Base-by-base conservation (phyloP, 2,797 vertebrate genomes). In the Bovichtus diacanthus region DNA sequence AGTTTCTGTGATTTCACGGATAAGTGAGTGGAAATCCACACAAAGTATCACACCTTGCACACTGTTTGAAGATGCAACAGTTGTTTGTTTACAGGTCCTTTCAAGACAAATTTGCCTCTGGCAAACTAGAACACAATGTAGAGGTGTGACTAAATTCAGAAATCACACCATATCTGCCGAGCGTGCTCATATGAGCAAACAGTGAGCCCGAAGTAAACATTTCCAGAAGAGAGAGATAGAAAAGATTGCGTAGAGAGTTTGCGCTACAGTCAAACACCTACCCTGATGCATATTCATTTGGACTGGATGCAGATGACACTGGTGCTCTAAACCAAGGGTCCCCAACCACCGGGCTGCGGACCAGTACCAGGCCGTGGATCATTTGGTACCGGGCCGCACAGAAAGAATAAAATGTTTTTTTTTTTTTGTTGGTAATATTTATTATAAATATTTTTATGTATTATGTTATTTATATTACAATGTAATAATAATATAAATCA, bases 1-100 rank as follows among this genome's bases (percentile, higher is more conserved):
- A 23, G 54, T 71, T 81, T 71, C 74, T 81, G 65, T 59, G 54
- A 86, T 85, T 87, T 89, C 77, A 82, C 82, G 81, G 54, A 77
- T 66, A 67, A 76, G 60, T 72, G 27, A 78, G 76, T 38, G 59
- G 23, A 55, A 55, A 69, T 78, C 66, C 54, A 63, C 62, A 80
- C 23, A 79, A 39, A 77, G 46, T 54, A 77, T 73, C 63, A 43
- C 44, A 65, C 64, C 77, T 47, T 15, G 43, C 63, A 64, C 39
- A 34, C 61, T 25, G 23, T 76, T 70, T 75, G 69, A 64, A 78
- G 66, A 77, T 47, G 49, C 49, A 51, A 54, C 55, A 65, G 67
- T 70, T 4, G 61, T 50, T 53, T 64, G 31, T 66, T 62, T 63
- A 21, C 46, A 41, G 54, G 27, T 23, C 41, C 36, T 67, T 80